phyloP scores from a whole-genome alignment of 2,113 vertebrate species.

The Tichodroma muraria region DNA sequence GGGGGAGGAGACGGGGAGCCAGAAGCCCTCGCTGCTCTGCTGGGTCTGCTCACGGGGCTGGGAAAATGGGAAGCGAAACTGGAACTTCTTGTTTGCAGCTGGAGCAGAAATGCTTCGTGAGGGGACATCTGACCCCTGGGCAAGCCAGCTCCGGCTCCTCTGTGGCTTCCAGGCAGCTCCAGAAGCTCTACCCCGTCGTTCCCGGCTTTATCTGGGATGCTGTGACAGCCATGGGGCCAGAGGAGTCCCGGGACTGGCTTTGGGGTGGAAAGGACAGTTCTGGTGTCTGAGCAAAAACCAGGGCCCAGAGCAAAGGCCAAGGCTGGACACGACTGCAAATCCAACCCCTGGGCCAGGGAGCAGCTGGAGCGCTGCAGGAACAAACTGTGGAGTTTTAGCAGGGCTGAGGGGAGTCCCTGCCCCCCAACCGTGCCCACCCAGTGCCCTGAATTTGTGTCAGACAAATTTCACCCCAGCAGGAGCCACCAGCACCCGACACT shows the following conservation, averaged over 20 bases:
- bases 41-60: not conserved
- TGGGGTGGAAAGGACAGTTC: not conserved
- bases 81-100: not conserved
- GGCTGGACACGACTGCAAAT: not conserved
- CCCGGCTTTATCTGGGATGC: not conserved
- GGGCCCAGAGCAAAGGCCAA: not conserved
- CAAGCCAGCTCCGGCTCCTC: accelerated
- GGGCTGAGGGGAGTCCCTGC: accelerated
- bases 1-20: not conserved
- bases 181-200: not conserved
- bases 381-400: too few species aligned
- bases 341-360: accelerated
- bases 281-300: not conserved
- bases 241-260: accelerated
- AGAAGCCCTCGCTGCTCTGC: not conserved
- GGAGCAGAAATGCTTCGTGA: not conserved
- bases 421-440: not conserved
- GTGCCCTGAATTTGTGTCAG: too few species aligned
- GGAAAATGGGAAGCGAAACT: not conserved
- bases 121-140: accelerated
- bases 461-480: not conserved
- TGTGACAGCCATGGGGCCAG: not conserved
- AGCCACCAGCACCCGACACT: not conserved
- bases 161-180: not conserved
- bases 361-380: not conserved